Base-by-base conservation (phyloP, 2,797 vertebrate species). In the Xerus rutilus region DNA sequence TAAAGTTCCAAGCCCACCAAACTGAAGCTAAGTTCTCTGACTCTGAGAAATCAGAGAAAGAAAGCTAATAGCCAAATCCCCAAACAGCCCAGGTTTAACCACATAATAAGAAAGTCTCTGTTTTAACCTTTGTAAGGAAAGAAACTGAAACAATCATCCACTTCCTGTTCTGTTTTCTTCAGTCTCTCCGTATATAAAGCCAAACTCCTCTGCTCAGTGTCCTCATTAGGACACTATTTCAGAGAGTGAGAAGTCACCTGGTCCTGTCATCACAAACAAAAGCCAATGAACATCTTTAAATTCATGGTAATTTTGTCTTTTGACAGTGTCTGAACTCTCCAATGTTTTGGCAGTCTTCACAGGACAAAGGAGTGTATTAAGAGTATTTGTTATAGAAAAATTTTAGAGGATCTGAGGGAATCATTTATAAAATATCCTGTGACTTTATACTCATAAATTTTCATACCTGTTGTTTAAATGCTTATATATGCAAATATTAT, bases 401-500 rank as follows among this genome's bases (percentile, higher is more conserved):
- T 52, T 96, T 91, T 57, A 45, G 23, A 94, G 94, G 95, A 88
- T 54, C 65, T 59, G 74, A 96, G 32, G 57, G 92, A 89, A 83
- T 1, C 6, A 82, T n/a, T 87, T 90, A 85, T 62, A 12, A 45
- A 67, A 77, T 69, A 97, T 69, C 4, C 35, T 43, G 54, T 94
- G 10, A 77, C 43, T 85, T 78, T 88, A 69, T 47, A 90, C 25
- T 88, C 81, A 6, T 82, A 78, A 70, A 96, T 82, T 82, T 94
- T 21, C 23, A 76, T 52, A 52, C 17, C 92, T 86, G 45, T n/a
- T 57, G 32, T 88, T 93, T 89, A 94, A 96, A 92, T 78, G 49
- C 43, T 96, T 78, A 93, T 9, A 83, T 83, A 73, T 77, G 69
- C 30, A 95, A 95, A 91, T 87, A 88, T 79, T 85, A 97, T 32